phyloP scores from a whole-genome alignment of 2,888 invertebrate genomes.

The Isotomurus palustris region DNA sequence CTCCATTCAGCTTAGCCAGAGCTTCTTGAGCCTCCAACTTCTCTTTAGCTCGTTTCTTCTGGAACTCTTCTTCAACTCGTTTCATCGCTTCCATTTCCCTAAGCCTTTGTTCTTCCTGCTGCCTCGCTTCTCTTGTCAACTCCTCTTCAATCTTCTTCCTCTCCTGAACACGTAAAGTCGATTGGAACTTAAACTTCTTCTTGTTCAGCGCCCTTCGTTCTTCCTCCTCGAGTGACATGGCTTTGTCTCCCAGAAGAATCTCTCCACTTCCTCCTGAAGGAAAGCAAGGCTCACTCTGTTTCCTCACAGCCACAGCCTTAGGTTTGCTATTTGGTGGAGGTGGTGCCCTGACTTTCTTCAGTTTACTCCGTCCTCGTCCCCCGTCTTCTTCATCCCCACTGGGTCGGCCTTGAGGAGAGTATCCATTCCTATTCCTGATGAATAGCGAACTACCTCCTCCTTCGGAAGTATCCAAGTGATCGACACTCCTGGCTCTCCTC shows the following conservation, averaged over 20 bases:
- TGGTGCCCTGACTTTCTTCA: constrained; percentile 21
- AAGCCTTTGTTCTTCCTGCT: constrained; percentile 61
- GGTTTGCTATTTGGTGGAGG: constrained; percentile 9
- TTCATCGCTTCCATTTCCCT: constrained; percentile 76
- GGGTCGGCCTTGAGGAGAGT: too few species aligned
- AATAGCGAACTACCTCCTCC: too few species aligned
- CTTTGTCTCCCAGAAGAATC: too few species aligned
- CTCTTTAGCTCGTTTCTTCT: constrained; percentile 67
- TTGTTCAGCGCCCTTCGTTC: constrained; percentile 24
- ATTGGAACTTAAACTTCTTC: constrained; percentile 76
- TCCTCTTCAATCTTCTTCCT: constrained; percentile 68
- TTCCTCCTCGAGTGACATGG: constrained; percentile 4
- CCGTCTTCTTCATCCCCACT: constrained; percentile 34
- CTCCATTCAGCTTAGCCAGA: constrained; percentile 6
- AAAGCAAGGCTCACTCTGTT: constrained; percentile 1
- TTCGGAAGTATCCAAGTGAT: constrained; percentile 36
- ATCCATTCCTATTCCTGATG: too few species aligned
- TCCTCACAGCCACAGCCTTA: constrained; percentile 1
- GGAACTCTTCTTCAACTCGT: constrained; percentile 81
- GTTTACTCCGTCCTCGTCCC: constrained; percentile 20
- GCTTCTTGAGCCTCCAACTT: constrained; percentile 45
- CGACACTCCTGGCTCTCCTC: constrained; percentile 43
- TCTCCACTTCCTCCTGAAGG: too few species aligned
- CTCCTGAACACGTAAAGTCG: constrained; percentile 76
- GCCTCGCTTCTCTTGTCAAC: constrained; percentile 69